Percentiles rank a stretch among this genome's conserved stretches.
These are phyloP conservation scores for Hirudinaria manillensis DNA, from an alignment of 2,888 invertebrate species.

Conservation along the genomic window DNA sequence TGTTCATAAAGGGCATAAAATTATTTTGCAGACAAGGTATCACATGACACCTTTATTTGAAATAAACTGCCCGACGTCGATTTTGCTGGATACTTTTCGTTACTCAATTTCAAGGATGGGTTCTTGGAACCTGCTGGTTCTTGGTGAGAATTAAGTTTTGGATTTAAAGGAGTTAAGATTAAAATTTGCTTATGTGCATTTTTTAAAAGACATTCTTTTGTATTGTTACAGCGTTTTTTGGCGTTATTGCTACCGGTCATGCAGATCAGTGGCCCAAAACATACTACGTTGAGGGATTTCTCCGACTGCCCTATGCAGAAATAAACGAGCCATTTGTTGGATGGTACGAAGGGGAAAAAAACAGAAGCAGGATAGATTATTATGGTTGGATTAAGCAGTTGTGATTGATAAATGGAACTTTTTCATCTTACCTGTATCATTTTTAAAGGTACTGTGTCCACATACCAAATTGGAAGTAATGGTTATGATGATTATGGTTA, in stretches of 20 bases:
- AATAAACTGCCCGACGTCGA: too few species aligned
- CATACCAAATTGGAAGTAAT: constrained; percentile 69
- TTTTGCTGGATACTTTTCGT: too few species aligned
- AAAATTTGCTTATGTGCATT: too few species aligned
- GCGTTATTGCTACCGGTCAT: too few species aligned
- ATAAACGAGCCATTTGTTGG: constrained; percentile 83
- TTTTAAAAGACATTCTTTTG: too few species aligned
- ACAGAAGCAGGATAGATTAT: constrained; percentile 82
- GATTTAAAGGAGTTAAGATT: too few species aligned
- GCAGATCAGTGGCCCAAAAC: constrained; percentile 37
- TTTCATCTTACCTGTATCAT: neutral
- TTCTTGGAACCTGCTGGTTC: too few species aligned
- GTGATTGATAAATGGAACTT: neutral
- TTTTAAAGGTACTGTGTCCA: constrained; percentile 72
- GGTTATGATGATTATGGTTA: constrained; percentile 42
- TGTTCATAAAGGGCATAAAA: neutral
- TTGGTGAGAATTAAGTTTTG: too few species aligned
- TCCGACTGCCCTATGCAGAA: constrained; percentile 87
- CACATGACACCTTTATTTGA: too few species aligned
- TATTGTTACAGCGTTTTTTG: too few species aligned
- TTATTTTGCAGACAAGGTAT: too few species aligned
- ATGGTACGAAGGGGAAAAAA: constrained; percentile 72
- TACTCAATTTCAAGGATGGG: too few species aligned
- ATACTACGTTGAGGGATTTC: constrained; percentile 44
- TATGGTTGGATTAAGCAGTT: constrained; percentile 65